Percentiles rank a stretch among this genome's conserved stretches.
These are phyloP conservation scores for Teinopalpus imperialis DNA, from an alignment of 2,888 invertebrate genomes.

Conservation along the genomic window DNA sequence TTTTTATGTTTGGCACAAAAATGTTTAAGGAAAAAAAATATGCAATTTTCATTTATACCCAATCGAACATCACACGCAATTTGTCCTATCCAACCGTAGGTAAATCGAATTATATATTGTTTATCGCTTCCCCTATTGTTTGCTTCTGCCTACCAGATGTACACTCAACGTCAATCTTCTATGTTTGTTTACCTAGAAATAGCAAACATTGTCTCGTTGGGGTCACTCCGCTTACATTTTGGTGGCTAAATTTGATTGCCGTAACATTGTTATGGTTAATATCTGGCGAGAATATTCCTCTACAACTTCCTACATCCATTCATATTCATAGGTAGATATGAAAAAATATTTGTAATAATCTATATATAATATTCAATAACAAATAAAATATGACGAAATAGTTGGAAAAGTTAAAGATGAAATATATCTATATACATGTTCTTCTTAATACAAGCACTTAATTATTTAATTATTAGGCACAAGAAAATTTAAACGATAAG, in stretches of 20 bases:
- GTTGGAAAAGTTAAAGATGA: too few relatives aligned
- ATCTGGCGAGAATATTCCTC: slow-evolving; percentile 28
- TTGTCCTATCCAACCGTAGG: slow-evolving; percentile 55
- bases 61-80: slow-evolving; percentile 57
- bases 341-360: too few relatives aligned
- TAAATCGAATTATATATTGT: slow-evolving; percentile 76
- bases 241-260: slow-evolving; percentile 68
- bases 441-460: too few relatives aligned
- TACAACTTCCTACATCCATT: slow-evolving; percentile 4
- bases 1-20: too few relatives aligned
- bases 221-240: slow-evolving; percentile 67
- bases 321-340: too few relatives aligned
- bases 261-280: slow-evolving; percentile 53
- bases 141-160: slow-evolving; percentile 78
- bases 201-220: slow-evolving; percentile 68
- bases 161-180: slow-evolving; percentile 76
- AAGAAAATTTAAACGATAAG: too few relatives aligned
- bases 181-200: slow-evolving; percentile 77
- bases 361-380: too few relatives aligned
- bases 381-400: too few relatives aligned
- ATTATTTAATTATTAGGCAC: too few relatives aligned
- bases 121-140: slow-evolving; percentile 73
- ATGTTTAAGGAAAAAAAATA: too few relatives aligned
- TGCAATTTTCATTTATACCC: slow-evolving; percentile 27
- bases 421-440: too few relatives aligned